Percentiles rank a stretch among this genome's conserved stretches.
These are phyloP conservation scores for Dryas iulia DNA, from an alignment of 1,140 invertebrate species.

Conservation along the genomic window DNA sequence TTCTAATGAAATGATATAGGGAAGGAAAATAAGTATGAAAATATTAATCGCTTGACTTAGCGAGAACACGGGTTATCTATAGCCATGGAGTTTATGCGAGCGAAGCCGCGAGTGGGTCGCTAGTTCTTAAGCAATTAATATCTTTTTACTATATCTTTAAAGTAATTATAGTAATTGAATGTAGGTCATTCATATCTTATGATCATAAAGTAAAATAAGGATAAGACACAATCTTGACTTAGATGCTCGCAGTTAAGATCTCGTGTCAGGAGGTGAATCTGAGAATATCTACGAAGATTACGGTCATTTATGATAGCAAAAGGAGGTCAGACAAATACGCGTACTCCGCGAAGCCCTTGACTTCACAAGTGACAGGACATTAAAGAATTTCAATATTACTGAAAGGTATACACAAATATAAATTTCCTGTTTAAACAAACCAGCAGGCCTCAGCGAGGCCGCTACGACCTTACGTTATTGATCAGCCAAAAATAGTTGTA, in stretches of 20 bases:
- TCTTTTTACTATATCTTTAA: too few species aligned
- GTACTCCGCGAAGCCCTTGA: constrained; percentile 17
- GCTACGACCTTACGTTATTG: constrained; percentile 16
- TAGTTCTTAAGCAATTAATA: too few species aligned
- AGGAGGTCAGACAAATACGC: constrained; percentile 21
- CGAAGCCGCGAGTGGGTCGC: too few species aligned
- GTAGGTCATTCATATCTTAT: background rate
- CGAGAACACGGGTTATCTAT: too few species aligned
- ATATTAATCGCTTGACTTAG: too few species aligned
- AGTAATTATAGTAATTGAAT: too few species aligned
- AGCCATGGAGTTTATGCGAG: too few species aligned
- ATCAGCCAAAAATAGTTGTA: background rate
- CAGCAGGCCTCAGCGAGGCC: constrained; percentile 22
- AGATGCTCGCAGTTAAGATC: constrained; percentile 21
- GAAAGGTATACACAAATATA: background rate
- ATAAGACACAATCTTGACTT: constrained; percentile 16
- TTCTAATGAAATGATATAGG: too few species aligned
- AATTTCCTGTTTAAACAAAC: constrained; percentile 20
- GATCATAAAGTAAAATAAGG: background rate
- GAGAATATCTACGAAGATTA: constrained; percentile 19
- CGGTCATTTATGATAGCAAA: constrained; percentile 28
- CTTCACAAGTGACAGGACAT: background rate
- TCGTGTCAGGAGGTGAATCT: constrained; percentile 24
- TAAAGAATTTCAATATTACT: constrained; percentile 1
- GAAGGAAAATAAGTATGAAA: too few species aligned